A percentile compares a stretch with the other conserved stretches of the same genome.
These are phyloP conservation scores for Passer domesticus DNA, from an alignment of 2,113 vertebrate species.

Conservation along the genomic window DNA sequence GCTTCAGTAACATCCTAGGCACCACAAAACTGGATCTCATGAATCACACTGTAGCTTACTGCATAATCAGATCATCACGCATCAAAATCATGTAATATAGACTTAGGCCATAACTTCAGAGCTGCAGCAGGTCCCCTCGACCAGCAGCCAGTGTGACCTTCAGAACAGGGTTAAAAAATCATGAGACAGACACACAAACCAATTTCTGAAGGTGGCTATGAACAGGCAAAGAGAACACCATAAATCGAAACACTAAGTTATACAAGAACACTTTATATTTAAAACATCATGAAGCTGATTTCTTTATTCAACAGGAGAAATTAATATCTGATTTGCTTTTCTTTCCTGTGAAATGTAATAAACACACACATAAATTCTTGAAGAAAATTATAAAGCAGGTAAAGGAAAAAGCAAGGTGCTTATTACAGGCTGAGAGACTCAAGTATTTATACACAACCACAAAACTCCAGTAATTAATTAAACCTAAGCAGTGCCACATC, in stretches of 20 bases:
- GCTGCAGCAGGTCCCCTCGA: neutral
- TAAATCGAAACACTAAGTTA: neutral
- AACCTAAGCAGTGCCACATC: neutral
- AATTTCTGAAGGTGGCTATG: neutral
- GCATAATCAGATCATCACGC: neutral
- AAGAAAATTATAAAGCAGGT: neutral
- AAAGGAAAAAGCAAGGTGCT: neutral
- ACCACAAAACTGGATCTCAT: conserved; percentile 2
- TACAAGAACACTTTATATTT: neutral
- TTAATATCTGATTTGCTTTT: neutral
- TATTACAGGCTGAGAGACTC: neutral
- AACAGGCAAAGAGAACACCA: neutral
- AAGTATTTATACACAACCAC: neutral
- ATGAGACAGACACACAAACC: neutral
- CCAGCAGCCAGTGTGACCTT: neutral
- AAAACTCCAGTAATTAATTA: neutral
- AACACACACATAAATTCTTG: neutral
- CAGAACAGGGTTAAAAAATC: neutral
- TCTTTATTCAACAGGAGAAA: neutral
- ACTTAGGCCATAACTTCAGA: neutral
- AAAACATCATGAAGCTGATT: neutral
- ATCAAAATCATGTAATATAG: conserved; percentile 32
- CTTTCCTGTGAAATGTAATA: neutral
- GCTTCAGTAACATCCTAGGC: neutral
- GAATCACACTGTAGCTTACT: conserved; percentile 27